phyloP scores from a whole-genome alignment of 1,140 invertebrate species.

The Drosophila melanogaster region Release_6_plus_ISO1_MT NT_033777.3:12311501-12312000 shows the following conservation, averaged over 20 bases:
- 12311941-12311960: background rate
- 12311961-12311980: background rate
- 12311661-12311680: background rate
- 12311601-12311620: background rate
- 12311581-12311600: background rate
- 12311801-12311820: background rate
- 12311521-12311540: background rate
- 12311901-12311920: background rate
- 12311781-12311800: background rate
- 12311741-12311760: background rate
- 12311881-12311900: background rate
- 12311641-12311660: background rate
- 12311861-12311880: background rate
- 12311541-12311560: background rate
- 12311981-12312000: background rate
- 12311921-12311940: background rate
- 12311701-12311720: background rate
- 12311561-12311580: background rate
- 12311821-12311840: background rate
- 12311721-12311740: background rate
- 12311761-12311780: background rate
- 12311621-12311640: background rate
- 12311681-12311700: background rate
- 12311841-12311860: background rate
- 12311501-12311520: constrained; percentile 1